Evolutionary conservation across 2,888 invertebrate species (phyloP), one percentile per base, ranked within the genome.

Genomic region (Herminia tarsipennalis): DNA sequence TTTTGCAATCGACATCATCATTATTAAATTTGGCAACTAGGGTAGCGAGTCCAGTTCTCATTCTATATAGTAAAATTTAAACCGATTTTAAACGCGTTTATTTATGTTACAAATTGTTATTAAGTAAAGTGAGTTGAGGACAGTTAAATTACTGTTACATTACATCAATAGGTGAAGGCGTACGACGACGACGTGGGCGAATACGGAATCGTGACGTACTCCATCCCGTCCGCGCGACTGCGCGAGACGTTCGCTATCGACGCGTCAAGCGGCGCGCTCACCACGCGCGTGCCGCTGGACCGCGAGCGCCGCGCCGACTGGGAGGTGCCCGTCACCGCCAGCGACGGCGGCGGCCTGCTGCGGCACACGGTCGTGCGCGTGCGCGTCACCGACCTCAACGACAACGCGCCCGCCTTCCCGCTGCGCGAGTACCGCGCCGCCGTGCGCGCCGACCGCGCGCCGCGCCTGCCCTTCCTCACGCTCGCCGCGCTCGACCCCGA

Each of bases 121-220:
- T n/a, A n/a, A n/a, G 4, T 8, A 8, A n/a, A n/a, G n/a, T n/a
- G n/a, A n/a, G n/a, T n/a, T 18, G 18, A 18, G 5, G 5, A n/a
- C n/a, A n/a, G n/a, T n/a, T n/a, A n/a, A n/a, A n/a, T n/a, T n/a
- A n/a, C n/a, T n/a, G n/a, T n/a, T n/a, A n/a, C n/a, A n/a, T n/a
- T n/a, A n/a, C n/a, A n/a, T n/a, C n/a, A 14, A 8, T 62, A 93
- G 82, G 94, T 97, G 2, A 93, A 94, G 49, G 98, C 98, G 8
- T 92, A 90, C 34, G 98, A 98, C 80, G 92, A 94, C 24, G 97
- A 98, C 86, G 94, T 95, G 56, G 97, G 97, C 3, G 94, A 95
- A 47, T 96, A 94, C 78, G 95, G 95, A 2, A 80, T 88, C 24
- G 83, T 98, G 9, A 93, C 93, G 0, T 99, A 97, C 80, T 94